Conservation (phyloP, 2,113 vertebrate genomes). For the Stictonetta naevosa region DNA sequence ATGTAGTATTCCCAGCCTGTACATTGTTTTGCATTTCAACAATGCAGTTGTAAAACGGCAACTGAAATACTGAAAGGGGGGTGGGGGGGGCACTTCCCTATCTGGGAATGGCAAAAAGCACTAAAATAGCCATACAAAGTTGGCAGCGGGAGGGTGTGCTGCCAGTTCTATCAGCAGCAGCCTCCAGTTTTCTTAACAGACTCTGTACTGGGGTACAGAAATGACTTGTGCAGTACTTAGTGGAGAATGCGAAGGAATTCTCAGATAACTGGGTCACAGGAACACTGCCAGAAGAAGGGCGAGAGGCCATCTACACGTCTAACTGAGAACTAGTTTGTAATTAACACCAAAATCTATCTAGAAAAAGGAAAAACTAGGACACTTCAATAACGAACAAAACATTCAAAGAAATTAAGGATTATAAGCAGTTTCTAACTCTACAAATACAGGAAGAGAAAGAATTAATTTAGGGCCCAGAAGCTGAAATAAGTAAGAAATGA, state of each 20-base stretch:
- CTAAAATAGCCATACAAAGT: background rate
- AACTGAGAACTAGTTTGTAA: background rate
- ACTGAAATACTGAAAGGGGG: background rate
- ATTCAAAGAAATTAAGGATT: background rate
- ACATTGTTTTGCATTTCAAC: background rate
- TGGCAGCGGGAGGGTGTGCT: background rate
- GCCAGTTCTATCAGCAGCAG: background rate
- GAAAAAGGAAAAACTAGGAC: background rate
- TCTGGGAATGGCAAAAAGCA: background rate
- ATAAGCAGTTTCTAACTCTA: background rate
- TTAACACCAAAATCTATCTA: background rate
- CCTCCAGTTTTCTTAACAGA: background rate
- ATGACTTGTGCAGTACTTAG: background rate
- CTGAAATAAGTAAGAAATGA: background rate
- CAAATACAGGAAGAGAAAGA: background rate
- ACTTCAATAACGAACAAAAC: background rate
- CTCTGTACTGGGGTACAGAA: background rate
- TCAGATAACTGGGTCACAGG: background rate
- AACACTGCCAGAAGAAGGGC: background rate
- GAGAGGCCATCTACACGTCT: background rate
- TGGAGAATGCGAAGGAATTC: background rate
- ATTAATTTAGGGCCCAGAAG: background rate
- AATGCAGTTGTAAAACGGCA: background rate
- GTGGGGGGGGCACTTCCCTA: background rate
- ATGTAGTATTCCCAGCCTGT: background rate